phyloP scores from a whole-genome alignment of 1,140 invertebrate genomes.

The Pissodes strobi region DNA sequence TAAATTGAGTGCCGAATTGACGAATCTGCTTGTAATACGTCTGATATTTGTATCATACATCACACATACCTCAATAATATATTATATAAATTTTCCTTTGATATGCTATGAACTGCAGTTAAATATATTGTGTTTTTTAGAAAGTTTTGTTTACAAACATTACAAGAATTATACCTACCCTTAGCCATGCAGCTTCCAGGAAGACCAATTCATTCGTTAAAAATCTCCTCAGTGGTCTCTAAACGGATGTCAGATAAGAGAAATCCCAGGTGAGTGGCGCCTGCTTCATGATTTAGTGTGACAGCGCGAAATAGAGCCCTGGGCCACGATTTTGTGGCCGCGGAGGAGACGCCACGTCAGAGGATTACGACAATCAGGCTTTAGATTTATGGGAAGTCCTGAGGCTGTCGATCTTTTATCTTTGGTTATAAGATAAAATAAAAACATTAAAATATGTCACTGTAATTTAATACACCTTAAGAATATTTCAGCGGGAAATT shows the following conservation, averaged over 20 bases:
- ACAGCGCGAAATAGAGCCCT: conserved; percentile 31
- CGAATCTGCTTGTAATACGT: too few species aligned
- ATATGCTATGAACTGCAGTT: too few species aligned
- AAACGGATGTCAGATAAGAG: conserved; percentile 29
- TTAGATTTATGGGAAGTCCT: conserved; percentile 31
- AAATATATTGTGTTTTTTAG: too few species aligned
- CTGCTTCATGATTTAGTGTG: conserved; percentile 34
- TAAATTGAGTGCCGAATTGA: too few species aligned
- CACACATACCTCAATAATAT: too few species aligned
- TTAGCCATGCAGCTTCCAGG: too few species aligned
- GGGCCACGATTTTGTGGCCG: conserved; percentile 25
- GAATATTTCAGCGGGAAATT: too few species aligned
- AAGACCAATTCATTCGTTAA: conserved; percentile 20
- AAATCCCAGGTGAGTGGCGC: conserved; percentile 26
- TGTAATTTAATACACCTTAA: too few species aligned
- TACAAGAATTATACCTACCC: too few species aligned
- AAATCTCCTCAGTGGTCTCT: conserved; percentile 13
- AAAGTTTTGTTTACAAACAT: too few species aligned
- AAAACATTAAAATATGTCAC: conserved; percentile 13
- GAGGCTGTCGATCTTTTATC: conserved; percentile 20
- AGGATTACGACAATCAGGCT: conserved; percentile 30
- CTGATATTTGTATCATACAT: too few species aligned
- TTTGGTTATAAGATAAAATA: conserved; percentile 15
- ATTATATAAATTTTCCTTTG: background rate
- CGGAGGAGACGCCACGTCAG: conserved; percentile 21